Conservation (phyloP, 35 echinoderm and acorn worm species). For the Eucidaris tribuloides region DNA sequence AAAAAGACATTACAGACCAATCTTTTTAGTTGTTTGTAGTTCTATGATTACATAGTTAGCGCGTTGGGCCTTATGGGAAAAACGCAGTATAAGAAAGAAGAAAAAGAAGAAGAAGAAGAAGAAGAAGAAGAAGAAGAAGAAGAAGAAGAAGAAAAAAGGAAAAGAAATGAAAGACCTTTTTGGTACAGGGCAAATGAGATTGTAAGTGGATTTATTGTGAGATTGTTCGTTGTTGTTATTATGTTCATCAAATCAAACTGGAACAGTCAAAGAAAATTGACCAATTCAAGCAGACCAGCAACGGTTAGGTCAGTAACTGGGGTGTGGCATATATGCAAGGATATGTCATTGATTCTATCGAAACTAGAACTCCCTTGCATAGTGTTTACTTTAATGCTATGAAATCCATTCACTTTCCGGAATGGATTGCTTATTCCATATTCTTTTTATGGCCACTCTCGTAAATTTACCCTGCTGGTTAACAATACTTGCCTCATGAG, state of each 20-base stretch:
- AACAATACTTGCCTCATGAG: constrained; percentile 10
- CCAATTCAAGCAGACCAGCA: constrained; percentile 13
- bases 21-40: too few species aligned
- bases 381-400: constrained; percentile 34
- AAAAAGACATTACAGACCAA: too few species aligned
- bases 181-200: constrained; percentile 8
- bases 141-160: too few species aligned
- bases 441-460: constrained; percentile 26
- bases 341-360: constrained; percentile 53
- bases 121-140: too few species aligned
- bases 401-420: constrained; percentile 2
- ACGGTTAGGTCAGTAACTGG: constrained; percentile 28
- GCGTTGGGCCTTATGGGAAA: too few species aligned
- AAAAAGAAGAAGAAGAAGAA: too few species aligned
- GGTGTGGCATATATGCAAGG: constrained; percentile 12
- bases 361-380: constrained; percentile 49
- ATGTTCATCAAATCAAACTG: constrained; percentile 40
- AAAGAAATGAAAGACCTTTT: background rate
- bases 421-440: constrained; percentile 1
- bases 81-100: too few species aligned
- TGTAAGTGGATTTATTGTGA: background rate
- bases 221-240: background rate
- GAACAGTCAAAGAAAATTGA: constrained; percentile 45
- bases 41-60: too few species aligned
- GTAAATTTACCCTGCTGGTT: constrained; percentile 14